Evolutionary conservation across 1,140 invertebrate genomes (phyloP).

Genomic region (Pantala flavescens): DNA sequence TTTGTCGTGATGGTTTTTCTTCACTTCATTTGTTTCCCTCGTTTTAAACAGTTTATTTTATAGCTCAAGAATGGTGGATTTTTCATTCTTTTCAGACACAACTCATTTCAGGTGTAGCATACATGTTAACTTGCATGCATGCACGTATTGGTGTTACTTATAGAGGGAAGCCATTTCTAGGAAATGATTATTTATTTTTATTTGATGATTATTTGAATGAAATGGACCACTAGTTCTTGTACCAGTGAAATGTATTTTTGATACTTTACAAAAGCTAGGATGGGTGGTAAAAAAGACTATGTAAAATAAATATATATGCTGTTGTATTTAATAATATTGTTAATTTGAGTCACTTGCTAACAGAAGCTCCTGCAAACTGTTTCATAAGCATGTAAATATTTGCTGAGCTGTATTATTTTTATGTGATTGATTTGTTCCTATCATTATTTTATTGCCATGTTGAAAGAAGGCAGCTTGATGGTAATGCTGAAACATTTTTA

Average conservation of each 20-base stretch:
- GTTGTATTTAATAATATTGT: not conserved
- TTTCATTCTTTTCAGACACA: not conserved
- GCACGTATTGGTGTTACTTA: not conserved
- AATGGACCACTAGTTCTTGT: not conserved
- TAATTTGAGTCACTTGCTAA: not conserved
- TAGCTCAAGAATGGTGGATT: not conserved
- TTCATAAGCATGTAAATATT: not conserved
- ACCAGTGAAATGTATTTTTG: not conserved
- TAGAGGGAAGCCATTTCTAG: not conserved
- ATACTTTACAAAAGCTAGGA: conserved; percentile 3
- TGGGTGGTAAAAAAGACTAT: not conserved
- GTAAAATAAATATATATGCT: not conserved
- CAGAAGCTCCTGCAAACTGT: not conserved
- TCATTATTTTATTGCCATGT: not conserved
- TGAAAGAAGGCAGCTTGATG: too few relatives aligned
- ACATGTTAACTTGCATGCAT: not conserved
- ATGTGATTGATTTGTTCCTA: conserved; percentile 6
- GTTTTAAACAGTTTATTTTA: too few relatives aligned
- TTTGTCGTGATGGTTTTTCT: not conserved
- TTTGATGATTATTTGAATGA: not conserved
- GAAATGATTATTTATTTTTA: not conserved
- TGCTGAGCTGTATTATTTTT: not conserved
- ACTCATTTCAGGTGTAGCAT: not conserved
- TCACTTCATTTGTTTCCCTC: not conserved
- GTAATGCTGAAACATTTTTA: too few relatives aligned